Percentiles rank a stretch among this genome's conserved stretches.
These are phyloP conservation scores for human DNA, from an alignment of 2,113 vertebrate species.

Conservation along the genomic window DNA sequence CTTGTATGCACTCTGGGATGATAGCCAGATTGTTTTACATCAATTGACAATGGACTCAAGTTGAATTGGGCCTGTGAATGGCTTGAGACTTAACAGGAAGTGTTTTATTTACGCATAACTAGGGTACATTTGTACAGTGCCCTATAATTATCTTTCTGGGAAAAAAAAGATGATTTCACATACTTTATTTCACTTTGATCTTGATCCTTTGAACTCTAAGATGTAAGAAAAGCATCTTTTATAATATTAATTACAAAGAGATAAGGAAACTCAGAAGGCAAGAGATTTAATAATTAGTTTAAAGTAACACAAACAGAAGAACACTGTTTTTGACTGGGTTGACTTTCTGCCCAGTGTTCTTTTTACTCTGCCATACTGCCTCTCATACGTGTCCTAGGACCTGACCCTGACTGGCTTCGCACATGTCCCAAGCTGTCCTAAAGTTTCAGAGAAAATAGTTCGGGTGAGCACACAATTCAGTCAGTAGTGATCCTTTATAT, in stretches of 20 bases:
- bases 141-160: neutral
- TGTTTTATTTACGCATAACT: neutral
- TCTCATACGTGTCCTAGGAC: neutral
- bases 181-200: neutral
- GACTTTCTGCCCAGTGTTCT: neutral
- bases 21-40: slow-evolving; percentile 32
- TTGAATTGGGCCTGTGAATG: neutral
- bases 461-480: neutral
- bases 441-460: slow-evolving; percentile 40
- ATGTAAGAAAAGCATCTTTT: neutral
- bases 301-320: neutral
- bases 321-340: neutral
- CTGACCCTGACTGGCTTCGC: neutral
- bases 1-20: neutral
- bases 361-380: neutral
- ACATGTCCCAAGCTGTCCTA: neutral
- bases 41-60: neutral
- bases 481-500: slow-evolving; percentile 26
- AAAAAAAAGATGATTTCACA: neutral
- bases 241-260: neutral
- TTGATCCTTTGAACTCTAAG: neutral
- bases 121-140: neutral
- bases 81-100: neutral
- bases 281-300: neutral
- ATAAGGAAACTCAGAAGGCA: neutral